Evolutionary conservation across 2,888 invertebrate species (phyloP).

Genomic region (Drosophila cracens): DNA sequence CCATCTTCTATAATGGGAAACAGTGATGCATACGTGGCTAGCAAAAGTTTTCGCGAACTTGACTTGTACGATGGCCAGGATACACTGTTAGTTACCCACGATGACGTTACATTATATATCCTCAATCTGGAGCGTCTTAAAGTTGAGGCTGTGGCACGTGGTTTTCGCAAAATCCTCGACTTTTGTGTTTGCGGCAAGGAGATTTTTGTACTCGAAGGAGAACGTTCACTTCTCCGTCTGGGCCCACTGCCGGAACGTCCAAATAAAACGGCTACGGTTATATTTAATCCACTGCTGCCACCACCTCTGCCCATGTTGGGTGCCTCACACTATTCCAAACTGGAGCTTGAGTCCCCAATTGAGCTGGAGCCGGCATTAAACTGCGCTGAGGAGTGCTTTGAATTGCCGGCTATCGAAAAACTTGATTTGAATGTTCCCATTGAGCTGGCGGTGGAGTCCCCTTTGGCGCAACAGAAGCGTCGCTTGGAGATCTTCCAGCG

Average conservation of each 20-base stretch:
- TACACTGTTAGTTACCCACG: slow-evolving; percentile 90
- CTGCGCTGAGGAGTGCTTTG: slow-evolving; percentile 91
- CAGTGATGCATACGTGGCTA: slow-evolving; percentile 54
- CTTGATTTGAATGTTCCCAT: slow-evolving; percentile 85
- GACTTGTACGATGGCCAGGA: slow-evolving; percentile 88
- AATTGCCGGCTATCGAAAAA: slow-evolving; percentile 88
- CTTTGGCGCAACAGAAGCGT: slow-evolving; percentile 82
- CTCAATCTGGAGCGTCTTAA: slow-evolving; percentile 90
- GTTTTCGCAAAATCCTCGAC: slow-evolving; percentile 86
- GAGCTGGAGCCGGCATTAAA: slow-evolving; percentile 83
- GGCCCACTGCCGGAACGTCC: slow-evolving; percentile 89
- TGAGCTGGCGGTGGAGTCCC: slow-evolving; percentile 83
- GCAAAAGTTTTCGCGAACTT: slow-evolving; percentile 87
- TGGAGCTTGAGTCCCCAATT: slow-evolving; percentile 77
- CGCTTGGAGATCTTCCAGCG: slow-evolving; percentile 89
- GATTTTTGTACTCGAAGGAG: slow-evolving; percentile 93
- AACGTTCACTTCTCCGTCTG: slow-evolving; percentile 91
- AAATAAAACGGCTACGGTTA: slow-evolving; percentile 85
- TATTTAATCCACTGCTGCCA: slow-evolving; percentile 83
- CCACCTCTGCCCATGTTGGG: slow-evolving; percentile 81
- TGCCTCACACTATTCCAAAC: slow-evolving; percentile 66
- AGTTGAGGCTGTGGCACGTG: slow-evolving; percentile 88
- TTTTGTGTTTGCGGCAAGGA: slow-evolving; percentile 86
- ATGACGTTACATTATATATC: slow-evolving; percentile 89
- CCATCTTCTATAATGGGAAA: slow-evolving; percentile 1